Conservation (phyloP, 2,888 invertebrate species). For the Periphyllus acericola region DNA sequence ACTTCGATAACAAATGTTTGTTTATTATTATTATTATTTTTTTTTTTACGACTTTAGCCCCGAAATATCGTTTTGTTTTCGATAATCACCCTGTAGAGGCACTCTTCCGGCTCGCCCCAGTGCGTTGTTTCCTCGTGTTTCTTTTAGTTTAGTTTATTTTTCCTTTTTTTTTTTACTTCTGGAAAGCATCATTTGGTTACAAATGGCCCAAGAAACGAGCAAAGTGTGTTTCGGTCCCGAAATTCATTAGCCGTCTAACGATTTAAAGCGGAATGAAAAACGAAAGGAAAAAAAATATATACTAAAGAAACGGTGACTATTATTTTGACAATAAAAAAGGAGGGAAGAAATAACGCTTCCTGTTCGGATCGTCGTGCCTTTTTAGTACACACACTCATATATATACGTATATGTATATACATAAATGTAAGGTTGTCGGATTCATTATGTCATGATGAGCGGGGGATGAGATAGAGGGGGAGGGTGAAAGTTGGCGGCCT, state of each 20-base stretch:
- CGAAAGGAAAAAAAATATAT: neutral
- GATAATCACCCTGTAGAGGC: constrained; percentile 13
- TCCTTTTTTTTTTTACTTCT: neutral
- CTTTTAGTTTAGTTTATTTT: constrained; percentile 24
- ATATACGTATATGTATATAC: neutral
- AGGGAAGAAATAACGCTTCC: constrained; percentile 48
- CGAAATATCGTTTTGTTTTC: constrained; percentile 18
- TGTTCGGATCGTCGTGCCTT: neutral
- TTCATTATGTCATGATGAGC: constrained; percentile 41
- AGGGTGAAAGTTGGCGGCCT: constrained; percentile 33
- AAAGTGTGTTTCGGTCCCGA: constrained; percentile 53
- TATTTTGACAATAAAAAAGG: constrained; percentile 59
- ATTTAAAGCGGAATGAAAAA: constrained; percentile 44
- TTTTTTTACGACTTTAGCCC: neutral
- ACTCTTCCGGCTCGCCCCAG: constrained; percentile 10
- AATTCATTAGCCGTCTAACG: constrained; percentile 60
- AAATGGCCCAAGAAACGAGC: constrained; percentile 58
- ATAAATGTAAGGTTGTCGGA: constrained; percentile 45
- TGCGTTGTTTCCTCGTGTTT: constrained; percentile 4
- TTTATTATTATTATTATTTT: neutral
- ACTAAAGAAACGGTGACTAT: constrained; percentile 55
- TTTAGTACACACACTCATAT: neutral
- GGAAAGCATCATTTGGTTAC: constrained; percentile 59
- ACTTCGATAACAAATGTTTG: too few species aligned
- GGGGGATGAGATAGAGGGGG: neutral